Evolutionary conservation across 1,140 invertebrate species (phyloP), one percentile per base, ranked within the genome.

Genomic region (Eurosta solidaginis): DNA sequence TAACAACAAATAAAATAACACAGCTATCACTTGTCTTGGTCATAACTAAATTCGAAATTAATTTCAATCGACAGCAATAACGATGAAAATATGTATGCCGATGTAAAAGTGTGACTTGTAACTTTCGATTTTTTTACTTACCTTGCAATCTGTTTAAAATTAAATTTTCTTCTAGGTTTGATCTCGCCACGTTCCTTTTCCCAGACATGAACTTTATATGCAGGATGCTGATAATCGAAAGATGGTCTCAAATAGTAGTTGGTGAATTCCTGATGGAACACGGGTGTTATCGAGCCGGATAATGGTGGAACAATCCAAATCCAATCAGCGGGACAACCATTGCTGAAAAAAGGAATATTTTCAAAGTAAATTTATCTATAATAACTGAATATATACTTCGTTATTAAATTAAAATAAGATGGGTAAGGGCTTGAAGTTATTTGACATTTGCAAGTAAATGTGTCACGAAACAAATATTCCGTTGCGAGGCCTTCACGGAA

Each of bases 201-300:
- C 96, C 96, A 97, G 36, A 94, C 89, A 85, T 97, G 95, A 3
- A 92, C 93, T 87, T 94, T 96, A 96, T 78, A 78, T 42, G 79
- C 79, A 2, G 80, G 45, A 20, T 81, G 95, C 91, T 96, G 95
- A 84, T 96, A 95, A 85, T 96, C 94, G 83, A 96, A 97, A 1
- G 93, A 92, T 1, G 96, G 96, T 81, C 94, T 94, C 54, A 97
- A 88, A 84, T 93, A 92, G 88, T 97, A 98, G 33, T 94, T 88
- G 7, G 95, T 92, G 95, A 97, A 96, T 89, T 98, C 96, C 88
- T 97, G 96, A 86, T 97, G 96, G 87, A 96, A 98, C 0, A 97
- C 95, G 0, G 95, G 93, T 1, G 94, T 94, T 2, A 95, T 90
- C 1, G 94, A 96, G 12, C 94, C 93, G 1, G 95, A 96, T 84